These are phyloP conservation scores for Hyposmocoma kahamanoa DNA, from an alignment of 1,140 invertebrate genomes.

Conservation along the genomic window DNA sequence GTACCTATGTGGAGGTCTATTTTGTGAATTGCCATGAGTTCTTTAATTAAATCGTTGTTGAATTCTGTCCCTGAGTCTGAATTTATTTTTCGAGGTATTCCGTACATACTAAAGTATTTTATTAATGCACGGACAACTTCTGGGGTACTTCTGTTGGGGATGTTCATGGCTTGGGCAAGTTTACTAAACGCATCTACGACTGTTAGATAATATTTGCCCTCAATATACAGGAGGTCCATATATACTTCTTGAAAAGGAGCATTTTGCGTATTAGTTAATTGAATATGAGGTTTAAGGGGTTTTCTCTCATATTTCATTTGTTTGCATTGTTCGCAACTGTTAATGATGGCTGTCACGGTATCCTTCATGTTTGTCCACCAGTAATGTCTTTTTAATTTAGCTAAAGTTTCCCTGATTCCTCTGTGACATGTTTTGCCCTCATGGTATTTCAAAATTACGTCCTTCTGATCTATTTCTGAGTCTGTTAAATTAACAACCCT, in stretches of 20 bases:
- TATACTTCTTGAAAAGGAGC: too few relatives aligned
- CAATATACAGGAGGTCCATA: too few relatives aligned
- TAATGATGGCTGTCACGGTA: slow-evolving; percentile 20
- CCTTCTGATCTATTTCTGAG: slow-evolving; percentile 5
- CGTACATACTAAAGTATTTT: slow-evolving; percentile 9
- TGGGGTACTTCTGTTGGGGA: slow-evolving; percentile 19
- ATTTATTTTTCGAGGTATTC: slow-evolving; percentile 12
- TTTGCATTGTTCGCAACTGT: slow-evolving; percentile 19
- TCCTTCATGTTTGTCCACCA: slow-evolving; percentile 23
- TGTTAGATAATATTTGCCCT: slow-evolving; percentile 8
- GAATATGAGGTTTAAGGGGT: slow-evolving; percentile 20
- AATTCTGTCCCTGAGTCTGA: background rate
- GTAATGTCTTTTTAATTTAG: slow-evolving; percentile 6
- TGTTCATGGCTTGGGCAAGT: slow-evolving; percentile 25
- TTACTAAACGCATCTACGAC: slow-evolving; percentile 30
- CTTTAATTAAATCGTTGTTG: background rate
- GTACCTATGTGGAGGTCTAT: slow-evolving; percentile 20
- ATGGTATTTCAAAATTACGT: slow-evolving; percentile 6
- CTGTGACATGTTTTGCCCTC: slow-evolving; percentile 13
- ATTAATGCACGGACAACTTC: slow-evolving; percentile 23
- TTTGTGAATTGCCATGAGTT: slow-evolving; percentile 18
- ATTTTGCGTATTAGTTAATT: slow-evolving; percentile 20
- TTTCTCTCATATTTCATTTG: slow-evolving; percentile 31
- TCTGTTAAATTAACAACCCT: slow-evolving; percentile 7
- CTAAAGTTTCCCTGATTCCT: slow-evolving; percentile 3